These are phyloP conservation scores for Campylomormyrus tamandua DNA, from an alignment of 2,113 vertebrate genomes.

Conservation along the genomic window DNA sequence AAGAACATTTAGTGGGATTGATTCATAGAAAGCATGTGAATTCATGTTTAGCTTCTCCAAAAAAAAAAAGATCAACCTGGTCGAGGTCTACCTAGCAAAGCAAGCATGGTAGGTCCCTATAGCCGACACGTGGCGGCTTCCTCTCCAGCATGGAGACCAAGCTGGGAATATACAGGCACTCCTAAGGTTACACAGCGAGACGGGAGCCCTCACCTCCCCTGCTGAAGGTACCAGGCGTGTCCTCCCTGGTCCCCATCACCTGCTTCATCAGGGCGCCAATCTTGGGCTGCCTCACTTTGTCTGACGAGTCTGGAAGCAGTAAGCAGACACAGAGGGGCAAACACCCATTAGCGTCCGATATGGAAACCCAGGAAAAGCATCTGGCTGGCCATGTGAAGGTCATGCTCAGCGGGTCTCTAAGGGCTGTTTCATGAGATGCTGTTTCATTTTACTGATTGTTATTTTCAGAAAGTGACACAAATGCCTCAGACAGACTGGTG, in stretches of 20 bases:
- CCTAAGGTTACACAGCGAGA: background rate
- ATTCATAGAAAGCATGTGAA: background rate
- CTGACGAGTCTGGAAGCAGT: slow-evolving; percentile 68
- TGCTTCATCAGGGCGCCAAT: slow-evolving; percentile 85
- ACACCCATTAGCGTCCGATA: background rate
- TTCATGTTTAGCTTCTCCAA: background rate
- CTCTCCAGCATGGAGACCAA: background rate
- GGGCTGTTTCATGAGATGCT: background rate
- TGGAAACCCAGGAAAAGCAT: background rate
- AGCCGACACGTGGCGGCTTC: background rate
- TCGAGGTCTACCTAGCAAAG: background rate
- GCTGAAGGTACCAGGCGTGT: slow-evolving; percentile 67
- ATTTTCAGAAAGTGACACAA: background rate
- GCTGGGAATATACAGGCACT: background rate
- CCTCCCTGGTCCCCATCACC: slow-evolving; percentile 81
- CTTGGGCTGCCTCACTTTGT: slow-evolving; percentile 78
- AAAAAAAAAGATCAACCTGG: background rate
- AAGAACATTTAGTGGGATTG: background rate
- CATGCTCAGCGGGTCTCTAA: background rate
- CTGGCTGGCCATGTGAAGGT: background rate
- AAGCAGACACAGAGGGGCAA: background rate
- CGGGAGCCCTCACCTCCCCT: slow-evolving; percentile 63
- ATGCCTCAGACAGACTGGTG: background rate
- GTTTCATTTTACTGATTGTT: background rate
- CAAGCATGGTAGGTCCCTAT: background rate